phyloP scores from a whole-genome alignment of 1,140 invertebrate genomes.

The Agrilus planipennis region DNA sequence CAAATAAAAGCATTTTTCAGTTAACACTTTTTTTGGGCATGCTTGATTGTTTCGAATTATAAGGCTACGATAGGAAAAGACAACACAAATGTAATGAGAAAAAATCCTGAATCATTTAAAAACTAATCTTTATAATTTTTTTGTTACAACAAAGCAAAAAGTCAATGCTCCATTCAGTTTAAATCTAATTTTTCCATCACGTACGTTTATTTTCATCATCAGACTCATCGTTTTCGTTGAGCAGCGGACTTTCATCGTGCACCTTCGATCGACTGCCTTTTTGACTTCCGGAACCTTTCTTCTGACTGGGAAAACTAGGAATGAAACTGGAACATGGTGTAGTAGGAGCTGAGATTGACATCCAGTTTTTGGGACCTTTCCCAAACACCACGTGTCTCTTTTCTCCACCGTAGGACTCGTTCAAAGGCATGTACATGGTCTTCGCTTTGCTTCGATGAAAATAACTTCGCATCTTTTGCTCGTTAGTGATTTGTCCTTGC shows the following conservation, averaged over 20 bases:
- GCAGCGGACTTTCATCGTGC: conserved; percentile 47
- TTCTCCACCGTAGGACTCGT: conserved; percentile 13
- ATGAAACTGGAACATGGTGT: conserved; percentile 52
- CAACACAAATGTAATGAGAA: too few species aligned
- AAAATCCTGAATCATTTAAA: too few species aligned
- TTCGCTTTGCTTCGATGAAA: conserved; percentile 37
- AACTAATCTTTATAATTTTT: too few species aligned
- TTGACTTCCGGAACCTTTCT: conserved; percentile 38
- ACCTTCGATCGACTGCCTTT: conserved; percentile 37
- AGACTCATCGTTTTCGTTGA: conserved; percentile 40
- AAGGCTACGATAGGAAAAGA: too few species aligned
- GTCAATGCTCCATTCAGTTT: too few species aligned
- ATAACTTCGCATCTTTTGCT: conserved; percentile 18
- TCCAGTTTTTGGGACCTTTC: conserved; percentile 45
- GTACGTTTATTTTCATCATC: too few species aligned
- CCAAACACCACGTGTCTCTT: conserved; percentile 18
- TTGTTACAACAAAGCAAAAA: too few species aligned
- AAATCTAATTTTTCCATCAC: too few species aligned
- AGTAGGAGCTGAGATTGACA: conserved; percentile 61
- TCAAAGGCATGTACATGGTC: conserved; percentile 45
- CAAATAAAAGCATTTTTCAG: too few species aligned
- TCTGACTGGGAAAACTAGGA: conserved; percentile 39
- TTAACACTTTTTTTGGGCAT: too few species aligned
- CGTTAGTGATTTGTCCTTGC: conserved; percentile 6
- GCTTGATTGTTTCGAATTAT: too few species aligned